These are phyloP conservation scores for Gallinago undulata DNA, from an alignment of 2,113 vertebrate genomes.

Conservation along the genomic window DNA sequence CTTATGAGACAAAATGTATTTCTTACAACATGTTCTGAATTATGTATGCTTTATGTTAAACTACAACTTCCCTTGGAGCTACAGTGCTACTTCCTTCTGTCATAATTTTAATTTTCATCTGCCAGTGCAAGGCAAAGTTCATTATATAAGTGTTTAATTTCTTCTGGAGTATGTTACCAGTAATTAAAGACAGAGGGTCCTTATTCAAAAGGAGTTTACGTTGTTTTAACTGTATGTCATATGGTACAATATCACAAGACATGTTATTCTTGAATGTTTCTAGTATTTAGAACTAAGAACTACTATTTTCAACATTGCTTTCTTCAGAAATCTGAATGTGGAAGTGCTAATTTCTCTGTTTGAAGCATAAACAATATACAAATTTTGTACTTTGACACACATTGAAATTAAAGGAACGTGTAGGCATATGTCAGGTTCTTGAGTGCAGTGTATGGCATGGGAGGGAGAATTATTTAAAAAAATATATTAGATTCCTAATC, in stretches of 20 bases:
- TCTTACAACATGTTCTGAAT: background rate
- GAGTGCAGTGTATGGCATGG: background rate
- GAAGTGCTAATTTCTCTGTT: background rate
- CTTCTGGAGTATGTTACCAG: background rate
- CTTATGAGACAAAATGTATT: background rate
- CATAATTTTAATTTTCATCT: background rate
- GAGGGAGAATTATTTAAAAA: background rate
- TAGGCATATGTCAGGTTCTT: background rate
- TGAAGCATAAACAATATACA: background rate
- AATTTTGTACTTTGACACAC: background rate
- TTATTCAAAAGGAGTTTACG: background rate
- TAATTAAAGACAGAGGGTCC: background rate
- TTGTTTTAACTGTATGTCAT: background rate
- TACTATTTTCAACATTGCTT: background rate
- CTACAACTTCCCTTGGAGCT: background rate
- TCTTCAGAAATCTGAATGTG: background rate
- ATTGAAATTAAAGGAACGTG: background rate
- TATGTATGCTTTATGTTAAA: background rate
- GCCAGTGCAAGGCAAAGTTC: background rate
- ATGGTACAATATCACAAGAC: background rate
- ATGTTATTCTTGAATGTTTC: background rate
- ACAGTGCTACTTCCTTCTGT: background rate
- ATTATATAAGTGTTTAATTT: background rate
- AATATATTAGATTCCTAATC: background rate
- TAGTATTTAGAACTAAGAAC: background rate